Base-by-base conservation (phyloP, 2,113 vertebrate genomes). In the Dasyornis broadbenti region DNA sequence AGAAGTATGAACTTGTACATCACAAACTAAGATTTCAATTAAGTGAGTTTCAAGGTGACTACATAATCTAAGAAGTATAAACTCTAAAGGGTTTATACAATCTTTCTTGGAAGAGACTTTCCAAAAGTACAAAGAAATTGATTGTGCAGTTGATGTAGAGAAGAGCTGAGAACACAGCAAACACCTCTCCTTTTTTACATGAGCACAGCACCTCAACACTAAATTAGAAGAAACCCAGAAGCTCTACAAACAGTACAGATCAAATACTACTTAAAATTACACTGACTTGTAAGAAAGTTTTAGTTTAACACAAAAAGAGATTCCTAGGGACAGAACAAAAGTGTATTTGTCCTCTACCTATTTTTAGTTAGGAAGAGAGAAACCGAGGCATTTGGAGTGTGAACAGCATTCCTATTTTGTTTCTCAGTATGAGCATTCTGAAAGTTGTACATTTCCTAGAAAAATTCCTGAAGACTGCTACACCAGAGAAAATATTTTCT, bases 51-150 rank as follows among this genome's bases (percentile, higher is more conserved):
- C 31, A 92, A 37, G 61, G 11, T 54, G 15, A 66, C 40, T 40
- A n/a, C 7, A 45, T 11, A 64, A 63, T 33, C 35, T 77, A 26
- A 39, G 5, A 66, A 37, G 20, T 3, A 76, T 33, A 26, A 65
- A 37, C 22, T 37, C 23, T 69, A 8, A 59, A 60, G 14, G 9
- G 8, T 65, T 90, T 84, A 39, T 42, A 90, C 65, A 56, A 84
- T 16, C 27, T 60, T 56, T 84, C 31, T 70, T 75, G 22, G 57
- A 14, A 82, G 13, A 64, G 11, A 44, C 11, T 57, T 60, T 27
- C 23, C 0, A 0, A 0, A 63, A 71, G 31, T 40, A 83, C 14
- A 44, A 68, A 45, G 64, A 69, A 57, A n/a, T 28, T 19, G 3
- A 65, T 6, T 37, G 28, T 56, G n/a, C 27, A 79, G 15, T 19